These are phyloP conservation scores for Notothenia coriiceps DNA, from an alignment of 2,113 vertebrate genomes.

Conservation along the genomic window DNA sequence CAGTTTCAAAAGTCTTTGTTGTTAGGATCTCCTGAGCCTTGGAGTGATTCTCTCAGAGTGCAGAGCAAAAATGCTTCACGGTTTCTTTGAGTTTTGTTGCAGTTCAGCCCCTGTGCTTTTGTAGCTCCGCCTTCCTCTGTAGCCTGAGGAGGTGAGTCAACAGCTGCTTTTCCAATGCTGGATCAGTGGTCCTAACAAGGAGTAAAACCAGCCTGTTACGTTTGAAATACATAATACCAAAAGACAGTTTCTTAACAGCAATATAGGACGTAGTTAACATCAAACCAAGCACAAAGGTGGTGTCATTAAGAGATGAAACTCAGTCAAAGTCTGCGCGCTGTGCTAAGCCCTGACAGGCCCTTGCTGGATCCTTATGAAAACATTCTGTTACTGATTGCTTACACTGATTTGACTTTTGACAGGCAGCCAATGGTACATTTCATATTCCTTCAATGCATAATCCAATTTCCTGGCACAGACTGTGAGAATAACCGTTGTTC, in stretches of 20 bases:
- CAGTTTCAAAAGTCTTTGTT: neutral
- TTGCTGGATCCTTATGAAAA: too few relatives aligned
- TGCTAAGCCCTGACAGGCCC: neutral
- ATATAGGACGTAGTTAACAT: neutral
- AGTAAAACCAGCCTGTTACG: neutral
- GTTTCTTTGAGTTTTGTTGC: conserved; percentile 12
- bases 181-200: conserved; percentile 11
- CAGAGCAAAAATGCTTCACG: conserved; percentile 10
- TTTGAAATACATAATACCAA: neutral
- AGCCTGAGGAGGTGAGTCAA: conserved; percentile 72
- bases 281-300: neutral
- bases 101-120: conserved; percentile 42
- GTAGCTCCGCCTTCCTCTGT: conserved; percentile 68
- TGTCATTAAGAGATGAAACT: neutral
- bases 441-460: neutral
- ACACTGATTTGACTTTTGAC: conserved; percentile 15
- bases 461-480: conserved; percentile 15
- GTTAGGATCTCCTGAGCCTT: conserved; percentile 13
- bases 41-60: conserved; percentile 23
- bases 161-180: conserved; percentile 46
- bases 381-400: neutral
- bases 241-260: neutral
- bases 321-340: neutral
- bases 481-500: conserved; percentile 42
- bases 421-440: neutral